phyloP scores from a whole-genome alignment of 2,797 vertebrate genomes.

The Odontamblyopus lacepedii region DNA sequence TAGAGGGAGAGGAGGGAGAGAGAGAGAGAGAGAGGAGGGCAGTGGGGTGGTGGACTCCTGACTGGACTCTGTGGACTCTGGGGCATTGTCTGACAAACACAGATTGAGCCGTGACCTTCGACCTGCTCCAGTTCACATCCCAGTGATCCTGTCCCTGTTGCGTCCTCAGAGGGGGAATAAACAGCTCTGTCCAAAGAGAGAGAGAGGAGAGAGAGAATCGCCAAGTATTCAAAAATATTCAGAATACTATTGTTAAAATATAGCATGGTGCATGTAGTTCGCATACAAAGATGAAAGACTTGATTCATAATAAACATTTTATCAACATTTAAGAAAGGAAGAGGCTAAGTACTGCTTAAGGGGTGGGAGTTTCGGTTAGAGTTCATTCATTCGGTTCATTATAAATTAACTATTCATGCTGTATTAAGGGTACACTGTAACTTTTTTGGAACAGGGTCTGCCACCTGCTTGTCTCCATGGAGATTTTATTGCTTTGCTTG shows the following conservation, averaged over 20 bases:
- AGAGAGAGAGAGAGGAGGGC: not conserved
- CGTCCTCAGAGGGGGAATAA: constrained; percentile 12
- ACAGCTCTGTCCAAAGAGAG: constrained; percentile 12
- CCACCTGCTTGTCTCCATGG: no score
- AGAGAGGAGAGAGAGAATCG: not conserved
- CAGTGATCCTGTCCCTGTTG: constrained; percentile 9
- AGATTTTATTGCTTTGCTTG: no score
- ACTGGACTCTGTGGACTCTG: constrained; percentile 1
- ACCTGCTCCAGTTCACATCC: constrained; percentile 18
- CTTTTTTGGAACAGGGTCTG: no score
- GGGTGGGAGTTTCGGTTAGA: no score
- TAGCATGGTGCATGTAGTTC: not conserved
- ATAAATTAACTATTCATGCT: no score
- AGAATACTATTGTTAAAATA: not conserved
- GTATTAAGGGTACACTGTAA: no score
- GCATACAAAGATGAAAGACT: not conserved
- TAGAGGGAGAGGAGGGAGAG: not conserved
- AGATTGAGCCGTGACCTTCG: constrained; percentile 59
- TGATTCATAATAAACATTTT: no score
- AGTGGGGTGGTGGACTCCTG: constrained; percentile 26
- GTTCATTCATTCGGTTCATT: no score
- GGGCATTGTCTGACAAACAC: constrained; percentile 40
- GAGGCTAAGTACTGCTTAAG: no score
- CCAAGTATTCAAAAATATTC: not conserved
- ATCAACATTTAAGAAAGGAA: no score